Conservation (phyloP, 53 echinoderm and acorn worm genomes). For the Holothuria leucospilota region DNA sequence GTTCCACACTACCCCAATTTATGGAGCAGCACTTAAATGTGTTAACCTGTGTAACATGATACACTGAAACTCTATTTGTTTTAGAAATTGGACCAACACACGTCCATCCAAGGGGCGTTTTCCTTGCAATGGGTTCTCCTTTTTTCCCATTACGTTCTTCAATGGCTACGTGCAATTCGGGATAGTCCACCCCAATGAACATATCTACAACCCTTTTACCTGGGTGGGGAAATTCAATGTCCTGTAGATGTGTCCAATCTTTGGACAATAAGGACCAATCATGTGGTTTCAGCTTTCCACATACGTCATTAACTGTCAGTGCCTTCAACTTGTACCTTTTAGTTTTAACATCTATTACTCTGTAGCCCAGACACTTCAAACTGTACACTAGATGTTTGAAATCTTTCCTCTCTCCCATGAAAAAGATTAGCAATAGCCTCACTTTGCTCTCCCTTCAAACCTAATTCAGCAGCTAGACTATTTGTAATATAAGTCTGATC, state of each 20-base stretch:
- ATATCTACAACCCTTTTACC: slow-evolving; percentile 13
- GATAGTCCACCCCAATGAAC: slow-evolving; percentile 42
- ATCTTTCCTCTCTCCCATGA: slow-evolving; percentile 16
- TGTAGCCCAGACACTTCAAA: slow-evolving; percentile 9
- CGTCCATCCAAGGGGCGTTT: slow-evolving; percentile 47
- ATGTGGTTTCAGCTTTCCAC: slow-evolving; percentile 9
- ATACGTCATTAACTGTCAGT: slow-evolving; percentile 1
- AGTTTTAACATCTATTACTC: too few species aligned
- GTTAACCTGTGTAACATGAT: background rate
- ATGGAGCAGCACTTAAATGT: background rate
- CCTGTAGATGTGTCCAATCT: slow-evolving; percentile 42
- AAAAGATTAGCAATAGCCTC: background rate
- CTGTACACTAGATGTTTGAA: background rate
- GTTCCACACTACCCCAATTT: too few species aligned
- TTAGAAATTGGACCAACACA: slow-evolving; percentile 33
- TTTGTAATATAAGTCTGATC: slow-evolving; percentile 23
- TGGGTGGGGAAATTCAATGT: slow-evolving; percentile 36
- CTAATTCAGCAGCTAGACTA: too few species aligned
- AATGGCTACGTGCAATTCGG: slow-evolving; percentile 24
- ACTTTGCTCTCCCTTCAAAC: background rate
- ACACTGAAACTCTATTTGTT: background rate
- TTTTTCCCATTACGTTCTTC: slow-evolving; percentile 33
- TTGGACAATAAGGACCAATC: too few species aligned
- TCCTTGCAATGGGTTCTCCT: slow-evolving; percentile 33
- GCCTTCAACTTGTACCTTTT: background rate